Percentiles rank a stretch among this genome's conserved stretches.
These are phyloP conservation scores for Caenorhabditis zanzibari DNA, from an alignment of 2,888 invertebrate genomes.

Conservation along the genomic window DNA sequence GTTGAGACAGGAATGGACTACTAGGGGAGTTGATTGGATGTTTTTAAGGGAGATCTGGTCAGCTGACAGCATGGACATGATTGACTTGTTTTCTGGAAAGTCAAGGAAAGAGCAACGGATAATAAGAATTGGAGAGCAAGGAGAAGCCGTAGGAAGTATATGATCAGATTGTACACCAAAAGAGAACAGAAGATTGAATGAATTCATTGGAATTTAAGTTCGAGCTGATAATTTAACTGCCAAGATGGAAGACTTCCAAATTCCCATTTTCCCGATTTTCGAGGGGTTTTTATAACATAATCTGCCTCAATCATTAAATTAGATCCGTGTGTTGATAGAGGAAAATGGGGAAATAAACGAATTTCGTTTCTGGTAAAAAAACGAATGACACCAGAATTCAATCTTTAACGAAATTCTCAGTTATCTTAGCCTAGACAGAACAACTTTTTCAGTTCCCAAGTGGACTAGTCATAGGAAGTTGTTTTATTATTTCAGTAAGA, in stretches of 20 bases:
- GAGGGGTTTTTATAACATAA: too few relatives aligned
- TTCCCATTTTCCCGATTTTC: too few relatives aligned
- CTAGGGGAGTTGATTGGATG: slow-evolving; percentile 11
- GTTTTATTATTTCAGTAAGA: too few relatives aligned
- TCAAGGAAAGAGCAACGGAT: not conserved
- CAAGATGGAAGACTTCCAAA: too few relatives aligned
- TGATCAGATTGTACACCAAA: not conserved
- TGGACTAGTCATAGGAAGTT: not conserved
- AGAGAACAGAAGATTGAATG: not conserved
- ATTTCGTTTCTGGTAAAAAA: not conserved
- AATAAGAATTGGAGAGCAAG: not conserved
- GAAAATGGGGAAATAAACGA: not conserved
- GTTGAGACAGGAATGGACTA: slow-evolving; percentile 1
- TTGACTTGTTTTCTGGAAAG: slow-evolving; percentile 20
- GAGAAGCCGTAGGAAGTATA: slow-evolving; percentile 3
- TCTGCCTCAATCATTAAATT: too few relatives aligned
- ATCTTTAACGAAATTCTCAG: too few relatives aligned
- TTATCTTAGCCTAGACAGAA: slow-evolving; percentile 4
- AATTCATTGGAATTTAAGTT: not conserved
- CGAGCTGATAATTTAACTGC: too few relatives aligned
- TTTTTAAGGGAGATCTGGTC: slow-evolving; percentile 15
- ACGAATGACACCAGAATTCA: not conserved
- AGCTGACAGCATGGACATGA: slow-evolving; percentile 17
- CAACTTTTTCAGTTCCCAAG: not conserved
- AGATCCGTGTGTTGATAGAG: not conserved